A percentile compares a stretch with the other conserved stretches of the same genome.
These are phyloP conservation scores for Gila orcuttii DNA, from an alignment of 2,113 vertebrate genomes.

Conservation along the genomic window DNA sequence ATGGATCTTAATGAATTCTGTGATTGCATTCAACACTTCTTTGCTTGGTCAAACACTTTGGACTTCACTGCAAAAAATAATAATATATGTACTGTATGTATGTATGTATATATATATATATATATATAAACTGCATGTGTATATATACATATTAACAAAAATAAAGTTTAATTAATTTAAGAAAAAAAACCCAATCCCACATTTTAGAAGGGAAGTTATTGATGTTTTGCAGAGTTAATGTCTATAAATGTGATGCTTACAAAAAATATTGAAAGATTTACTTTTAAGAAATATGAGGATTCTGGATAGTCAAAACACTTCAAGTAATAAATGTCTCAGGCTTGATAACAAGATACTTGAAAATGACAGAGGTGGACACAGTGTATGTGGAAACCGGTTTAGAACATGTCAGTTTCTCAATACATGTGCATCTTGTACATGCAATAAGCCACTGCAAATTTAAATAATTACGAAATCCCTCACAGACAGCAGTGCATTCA, in stretches of 20 bases:
- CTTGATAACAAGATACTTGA: background rate
- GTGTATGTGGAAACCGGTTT: background rate
- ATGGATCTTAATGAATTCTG: too few relatives aligned
- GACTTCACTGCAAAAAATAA: too few relatives aligned
- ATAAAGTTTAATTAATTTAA: too few relatives aligned
- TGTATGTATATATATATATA: too few relatives aligned
- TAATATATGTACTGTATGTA: too few relatives aligned
- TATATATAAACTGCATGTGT: too few relatives aligned
- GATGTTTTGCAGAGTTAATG: background rate
- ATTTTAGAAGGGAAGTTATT: background rate
- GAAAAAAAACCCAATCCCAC: too few relatives aligned
- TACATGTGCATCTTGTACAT: background rate
- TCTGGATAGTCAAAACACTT: background rate
- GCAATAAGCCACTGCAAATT: background rate
- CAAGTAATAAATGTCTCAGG: background rate
- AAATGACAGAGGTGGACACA: background rate
- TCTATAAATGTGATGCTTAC: background rate
- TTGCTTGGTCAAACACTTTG: too few relatives aligned
- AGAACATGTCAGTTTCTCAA: constrained; percentile 14
- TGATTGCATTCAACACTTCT: too few relatives aligned
- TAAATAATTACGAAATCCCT: constrained; percentile 31
- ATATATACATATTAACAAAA: too few relatives aligned
- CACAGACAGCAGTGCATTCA: constrained; percentile 27
- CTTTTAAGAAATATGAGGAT: background rate
- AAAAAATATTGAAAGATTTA: background rate